Evolutionary conservation across 2,888 invertebrate species (phyloP).

Genomic region (Tethea ocularis): DNA sequence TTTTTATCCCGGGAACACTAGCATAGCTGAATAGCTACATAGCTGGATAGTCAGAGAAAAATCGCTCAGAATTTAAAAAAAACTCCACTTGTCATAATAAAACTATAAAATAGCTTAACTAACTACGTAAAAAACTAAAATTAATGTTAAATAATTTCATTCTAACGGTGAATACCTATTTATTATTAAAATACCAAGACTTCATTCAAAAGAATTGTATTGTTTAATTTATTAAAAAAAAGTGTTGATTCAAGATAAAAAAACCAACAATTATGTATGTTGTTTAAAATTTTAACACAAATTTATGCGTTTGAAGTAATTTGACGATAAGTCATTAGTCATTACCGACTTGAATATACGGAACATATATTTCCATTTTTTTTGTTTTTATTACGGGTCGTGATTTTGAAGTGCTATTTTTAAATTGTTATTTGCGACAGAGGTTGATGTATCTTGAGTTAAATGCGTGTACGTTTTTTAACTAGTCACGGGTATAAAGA

Average conservation of each 20-base stretch:
- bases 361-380: not conserved
- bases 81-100: too few relatives aligned
- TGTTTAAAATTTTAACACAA: not conserved
- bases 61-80: too few relatives aligned
- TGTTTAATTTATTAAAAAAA: not conserved
- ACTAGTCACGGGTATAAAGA: too few relatives aligned
- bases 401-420: too few relatives aligned
- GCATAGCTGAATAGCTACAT: too few relatives aligned
- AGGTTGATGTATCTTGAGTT: too few relatives aligned
- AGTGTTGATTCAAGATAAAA: conserved; percentile 1
- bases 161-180: not conserved
- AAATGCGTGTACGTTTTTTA: too few relatives aligned
- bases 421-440: too few relatives aligned
- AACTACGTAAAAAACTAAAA: not conserved
- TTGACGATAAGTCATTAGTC: not conserved
- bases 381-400: not conserved
- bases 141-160: not conserved
- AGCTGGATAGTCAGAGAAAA: too few relatives aligned
- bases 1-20: too few relatives aligned
- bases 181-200: not conserved
- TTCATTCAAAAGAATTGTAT: not conserved
- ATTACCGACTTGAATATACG: not conserved
- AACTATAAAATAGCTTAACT: too few relatives aligned
- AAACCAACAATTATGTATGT: not conserved
- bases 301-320: conserved; percentile 1